Evolutionary conservation across 2,113 vertebrate genomes (phyloP), one percentile per base, ranked within the genome.

Genomic region (Brachypteracias leptosomus): DNA sequence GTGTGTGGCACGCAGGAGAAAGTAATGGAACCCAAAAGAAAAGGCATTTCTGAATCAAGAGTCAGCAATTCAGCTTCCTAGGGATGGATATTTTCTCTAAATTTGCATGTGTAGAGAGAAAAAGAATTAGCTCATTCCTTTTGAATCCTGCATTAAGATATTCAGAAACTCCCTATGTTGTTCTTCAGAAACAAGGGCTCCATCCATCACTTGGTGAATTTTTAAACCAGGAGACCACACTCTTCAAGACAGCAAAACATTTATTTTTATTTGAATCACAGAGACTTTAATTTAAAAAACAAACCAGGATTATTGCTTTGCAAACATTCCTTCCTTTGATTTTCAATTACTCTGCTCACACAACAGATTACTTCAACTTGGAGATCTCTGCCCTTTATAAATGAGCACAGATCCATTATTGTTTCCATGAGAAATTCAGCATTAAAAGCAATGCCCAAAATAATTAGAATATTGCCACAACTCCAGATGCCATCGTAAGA

Each of bases 191-290:
- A n/a, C 20, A 72, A 35, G 20, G 52, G 13, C 62, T 54, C 65
- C 68, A 33, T 33, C 6, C 18, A 22, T 13, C 1, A 0, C 61
- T 63, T 67, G 21, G 22, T 0, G 5, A 76, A n/a, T 40, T 36
- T 93, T 71, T 18, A 59, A 35, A 49, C 38, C 36, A 47, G 71
- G 16, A 89, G 49, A 73, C 20, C 51, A 63, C 17, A 6, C 31
- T 74, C 29, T 74, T 82, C 59, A 54, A 49, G 20, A 35, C 36
- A 55, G 7, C n/a, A 66, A 73, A 75, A 28, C 17, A 13, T 42
- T 58, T 2, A 3, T 51, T 57, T 68, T 8, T 65, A 36, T 87
- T 83, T 92, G 86, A 90, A 89, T 89, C 70, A 62, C 59, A 57
- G n/a, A 57, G 11, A 42, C 33, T 28, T 66, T 36, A 14, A 83